phyloP scores from a whole-genome alignment of 2,113 vertebrate genomes.

The Oenanthe oenanthe region DNA sequence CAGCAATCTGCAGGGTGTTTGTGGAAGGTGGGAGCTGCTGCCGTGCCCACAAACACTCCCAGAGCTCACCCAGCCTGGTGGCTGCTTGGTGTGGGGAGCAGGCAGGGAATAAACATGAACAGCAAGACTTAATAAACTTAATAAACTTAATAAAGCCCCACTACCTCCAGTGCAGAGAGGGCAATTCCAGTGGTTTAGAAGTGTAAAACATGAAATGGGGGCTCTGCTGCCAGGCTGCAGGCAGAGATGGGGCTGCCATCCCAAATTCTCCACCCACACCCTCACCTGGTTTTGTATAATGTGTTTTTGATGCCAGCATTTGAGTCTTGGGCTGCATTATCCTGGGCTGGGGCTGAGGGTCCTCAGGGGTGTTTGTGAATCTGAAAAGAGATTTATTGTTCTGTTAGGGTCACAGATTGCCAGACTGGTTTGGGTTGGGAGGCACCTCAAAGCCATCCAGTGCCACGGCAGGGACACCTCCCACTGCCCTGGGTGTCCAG shows the following conservation, averaged over 20 bases:
- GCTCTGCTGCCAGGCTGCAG: background rate
- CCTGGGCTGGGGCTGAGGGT: background rate
- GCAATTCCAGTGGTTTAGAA: background rate
- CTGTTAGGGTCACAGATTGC: background rate
- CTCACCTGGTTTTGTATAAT: background rate
- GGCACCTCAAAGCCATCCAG: fast-evolving
- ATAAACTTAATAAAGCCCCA: background rate
- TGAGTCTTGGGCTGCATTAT: background rate
- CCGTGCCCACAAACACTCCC: background rate
- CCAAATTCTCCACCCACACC: background rate
- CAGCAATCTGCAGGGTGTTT: background rate
- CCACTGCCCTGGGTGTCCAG: background rate
- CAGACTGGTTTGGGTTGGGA: fast-evolving
- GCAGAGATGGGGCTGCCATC: background rate
- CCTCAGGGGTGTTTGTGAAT: fast-evolving
- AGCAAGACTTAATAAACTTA: background rate
- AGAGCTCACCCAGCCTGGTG: background rate
- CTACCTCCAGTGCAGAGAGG: fast-evolving
- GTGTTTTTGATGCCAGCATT: background rate
- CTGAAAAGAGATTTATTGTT: background rate
- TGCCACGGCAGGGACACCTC: background rate
- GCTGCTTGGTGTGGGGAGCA: background rate
- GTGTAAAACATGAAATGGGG: background rate
- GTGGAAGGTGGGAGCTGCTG: background rate
- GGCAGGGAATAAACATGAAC: background rate